Conservation (phyloP, 2,888 invertebrate species). For the Callimorpha dominula region DNA sequence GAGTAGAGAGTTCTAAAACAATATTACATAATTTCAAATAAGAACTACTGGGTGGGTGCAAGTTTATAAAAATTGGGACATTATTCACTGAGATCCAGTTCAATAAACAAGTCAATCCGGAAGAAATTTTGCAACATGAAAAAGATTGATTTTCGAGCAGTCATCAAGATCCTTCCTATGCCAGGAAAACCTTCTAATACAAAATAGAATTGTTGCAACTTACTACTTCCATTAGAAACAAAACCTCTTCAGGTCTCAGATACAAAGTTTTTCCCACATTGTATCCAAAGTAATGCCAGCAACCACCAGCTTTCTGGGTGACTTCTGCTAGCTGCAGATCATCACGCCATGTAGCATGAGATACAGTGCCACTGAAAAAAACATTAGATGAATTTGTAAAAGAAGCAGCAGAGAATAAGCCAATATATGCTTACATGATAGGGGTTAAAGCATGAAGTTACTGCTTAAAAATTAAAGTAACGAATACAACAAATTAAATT, state of each 20-base stretch:
- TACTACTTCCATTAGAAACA: conserved; percentile 89
- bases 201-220: conserved; percentile 49
- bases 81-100: too few relatives aligned
- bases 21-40: background rate
- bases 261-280: conserved; percentile 78
- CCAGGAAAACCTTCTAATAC: background rate
- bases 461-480: background rate
- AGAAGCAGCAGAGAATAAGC: background rate
- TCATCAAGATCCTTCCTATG: too few relatives aligned
- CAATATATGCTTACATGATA: background rate
- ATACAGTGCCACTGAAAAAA: conserved; percentile 77
- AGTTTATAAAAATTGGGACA: too few relatives aligned
- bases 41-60: too few relatives aligned
- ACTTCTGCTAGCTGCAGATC: conserved; percentile 84
- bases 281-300: conserved; percentile 87
- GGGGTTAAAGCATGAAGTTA: background rate
- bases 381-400: background rate
- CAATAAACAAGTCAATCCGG: too few relatives aligned
- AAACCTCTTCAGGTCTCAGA: conserved; percentile 89
- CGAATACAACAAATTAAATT: too few relatives aligned
- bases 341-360: conserved; percentile 86
- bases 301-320: conserved; percentile 82
- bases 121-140: too few relatives aligned
- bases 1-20: conserved; percentile 88
- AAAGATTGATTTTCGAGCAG: too few relatives aligned